phyloP scores from a whole-genome alignment of 2,888 invertebrate genomes.

The Platynereis dumerilii region DNA sequence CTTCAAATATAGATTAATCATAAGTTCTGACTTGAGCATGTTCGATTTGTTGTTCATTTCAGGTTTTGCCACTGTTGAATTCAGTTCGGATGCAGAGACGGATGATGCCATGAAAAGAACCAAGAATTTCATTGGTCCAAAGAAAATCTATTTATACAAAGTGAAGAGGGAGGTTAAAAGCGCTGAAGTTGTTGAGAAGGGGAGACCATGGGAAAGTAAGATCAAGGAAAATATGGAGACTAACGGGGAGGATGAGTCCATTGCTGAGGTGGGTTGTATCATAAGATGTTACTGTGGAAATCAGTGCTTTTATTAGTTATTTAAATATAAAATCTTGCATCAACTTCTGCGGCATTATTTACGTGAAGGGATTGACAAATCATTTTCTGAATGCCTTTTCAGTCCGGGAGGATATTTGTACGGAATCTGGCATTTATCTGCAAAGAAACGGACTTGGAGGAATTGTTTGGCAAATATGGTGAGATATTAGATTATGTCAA shows the following conservation, averaged over 20 bases:
- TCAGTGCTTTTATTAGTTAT: no score
- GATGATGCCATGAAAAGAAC: constrained; percentile 82
- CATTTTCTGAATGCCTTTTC: no score
- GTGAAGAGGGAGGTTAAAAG: constrained; percentile 31
- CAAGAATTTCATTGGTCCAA: constrained; percentile 80
- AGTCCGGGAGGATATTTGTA: constrained; percentile 89
- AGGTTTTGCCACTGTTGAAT: constrained; percentile 89
- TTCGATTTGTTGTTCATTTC: not conserved
- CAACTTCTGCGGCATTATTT: no score
- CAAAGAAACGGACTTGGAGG: constrained; percentile 83
- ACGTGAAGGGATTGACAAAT: no score
- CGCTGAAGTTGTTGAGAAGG: constrained; percentile 19
- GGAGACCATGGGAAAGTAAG: constrained; percentile 49
- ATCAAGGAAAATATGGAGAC: constrained; percentile 23
- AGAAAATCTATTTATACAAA: constrained; percentile 53
- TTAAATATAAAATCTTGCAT: no score
- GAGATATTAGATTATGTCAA: constrained; percentile 37
- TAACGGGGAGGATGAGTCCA: constrained; percentile 35
- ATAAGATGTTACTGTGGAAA: not conserved
- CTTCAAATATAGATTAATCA: no score
- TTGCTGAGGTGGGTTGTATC: constrained; percentile 29
- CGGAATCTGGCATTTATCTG: constrained; percentile 88
- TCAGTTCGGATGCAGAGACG: constrained; percentile 80
- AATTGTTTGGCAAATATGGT: constrained; percentile 85
- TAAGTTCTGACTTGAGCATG: no score